phyloP scores from a whole-genome alignment of 2,113 vertebrate species.

The Grammomys dolichurus region DNA sequence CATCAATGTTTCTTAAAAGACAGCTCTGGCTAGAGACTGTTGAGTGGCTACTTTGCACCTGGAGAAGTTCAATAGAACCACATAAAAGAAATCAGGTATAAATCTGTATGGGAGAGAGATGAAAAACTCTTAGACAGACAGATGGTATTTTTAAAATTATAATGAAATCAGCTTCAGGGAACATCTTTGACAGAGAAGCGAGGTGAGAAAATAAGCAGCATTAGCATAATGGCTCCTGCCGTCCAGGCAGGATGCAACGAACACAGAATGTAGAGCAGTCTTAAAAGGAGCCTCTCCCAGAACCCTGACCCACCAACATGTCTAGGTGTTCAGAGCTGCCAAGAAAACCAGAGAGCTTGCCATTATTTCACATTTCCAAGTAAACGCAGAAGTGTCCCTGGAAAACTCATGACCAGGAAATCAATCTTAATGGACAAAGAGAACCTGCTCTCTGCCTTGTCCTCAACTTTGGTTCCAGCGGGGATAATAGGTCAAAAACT shows the following conservation, averaged over 20 bases:
- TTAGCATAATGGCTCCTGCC: slow-evolving; percentile 58
- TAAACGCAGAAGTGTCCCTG: background rate
- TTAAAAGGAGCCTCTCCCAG: background rate
- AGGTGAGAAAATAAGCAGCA: slow-evolving; percentile 39
- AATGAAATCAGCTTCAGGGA: slow-evolving; percentile 67
- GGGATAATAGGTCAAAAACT: background rate
- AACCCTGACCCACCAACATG: background rate
- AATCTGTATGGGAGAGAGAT: slow-evolving; percentile 58
- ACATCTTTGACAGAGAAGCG: slow-evolving; percentile 50
- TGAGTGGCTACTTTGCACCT: background rate
- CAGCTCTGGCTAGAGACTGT: slow-evolving; percentile 26
- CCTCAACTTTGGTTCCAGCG: background rate
- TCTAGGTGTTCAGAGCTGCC: background rate
- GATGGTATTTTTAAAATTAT: slow-evolving; percentile 60
- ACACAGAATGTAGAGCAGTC: background rate
- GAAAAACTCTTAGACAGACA: slow-evolving; percentile 58
- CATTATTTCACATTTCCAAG: slow-evolving; percentile 52
- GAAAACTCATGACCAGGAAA: slow-evolving; percentile 42
- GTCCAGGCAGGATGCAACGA: background rate
- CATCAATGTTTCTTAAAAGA: background rate
- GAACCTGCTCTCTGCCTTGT: background rate
- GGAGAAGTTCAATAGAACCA: background rate
- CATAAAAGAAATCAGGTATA: slow-evolving; percentile 40
- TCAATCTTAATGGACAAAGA: background rate
- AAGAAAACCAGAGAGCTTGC: background rate